Base-by-base conservation (phyloP, 1,140 invertebrate species). In the Ips typographus region DNA sequence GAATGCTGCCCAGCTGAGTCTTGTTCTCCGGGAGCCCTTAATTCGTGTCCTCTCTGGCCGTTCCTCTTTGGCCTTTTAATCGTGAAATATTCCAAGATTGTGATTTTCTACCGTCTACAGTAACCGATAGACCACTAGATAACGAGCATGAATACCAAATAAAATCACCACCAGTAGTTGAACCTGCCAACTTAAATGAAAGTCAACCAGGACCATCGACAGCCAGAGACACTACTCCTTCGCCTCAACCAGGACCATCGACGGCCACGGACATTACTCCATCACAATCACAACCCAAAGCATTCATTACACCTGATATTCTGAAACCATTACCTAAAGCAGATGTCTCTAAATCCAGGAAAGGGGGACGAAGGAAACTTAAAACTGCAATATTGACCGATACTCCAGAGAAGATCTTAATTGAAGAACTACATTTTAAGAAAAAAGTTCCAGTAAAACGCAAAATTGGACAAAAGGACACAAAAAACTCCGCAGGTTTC, bases 81-180 rank as follows among this genome's bases (percentile, higher is more conserved):
- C 36, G 57, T 5, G 41, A 59, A 39, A 59, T 59, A 5, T 59
- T 59, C 47, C 4, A 3, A 7, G 47, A 62, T 3, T 5, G 3
- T 7, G 80, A 82, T 22, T 82, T 80, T 77, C 6, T 74, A 36
- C 72, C 78, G 39, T 58, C 74, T 47, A 64, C 58, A 56, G 76
- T 80, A 36, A 81, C 80, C 4, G 79, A 83, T 69, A 68, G 77
- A 43, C 74, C 76, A 41, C 40, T 74, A 41, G 40, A 47, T 40
- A 4, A 47, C 44, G 63, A 73, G 49, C 38, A 58, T 52, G 44
- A 43, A 22, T 22, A 4, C n/a, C 63, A n/a, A 38, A 40, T 65
- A 36, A 53, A 53, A 6, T 36, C 22, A 36, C 49, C 7, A 41
- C 2, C 63, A 58, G 40, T 58, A 38, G 3, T 58, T 39, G 36